Percentiles rank a stretch among this genome's conserved stretches.
phyloP scores from a whole-genome alignment of 2,113 vertebrate genomes.

The Podocnemis expansa region DNA sequence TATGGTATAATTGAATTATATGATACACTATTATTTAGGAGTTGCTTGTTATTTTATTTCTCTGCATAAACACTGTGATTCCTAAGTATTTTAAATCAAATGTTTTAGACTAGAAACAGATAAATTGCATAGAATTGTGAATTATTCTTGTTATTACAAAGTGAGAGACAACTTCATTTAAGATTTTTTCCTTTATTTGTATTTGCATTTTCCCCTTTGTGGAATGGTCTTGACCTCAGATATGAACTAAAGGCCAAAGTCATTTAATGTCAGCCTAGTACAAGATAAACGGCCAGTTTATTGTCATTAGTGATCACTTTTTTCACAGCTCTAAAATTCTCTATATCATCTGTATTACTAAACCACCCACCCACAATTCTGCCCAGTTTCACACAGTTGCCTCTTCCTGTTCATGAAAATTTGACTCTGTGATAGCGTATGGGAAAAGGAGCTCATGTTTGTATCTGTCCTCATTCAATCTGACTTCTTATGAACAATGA shows the following conservation, averaged over 20 bases:
- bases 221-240: background rate
- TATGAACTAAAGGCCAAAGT: constrained; percentile 5
- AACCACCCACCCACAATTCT: constrained; percentile 59
- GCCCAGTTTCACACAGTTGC: constrained; percentile 52
- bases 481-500: background rate
- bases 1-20: constrained; percentile 62
- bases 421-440: constrained; percentile 14
- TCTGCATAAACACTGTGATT: background rate
- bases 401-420: constrained; percentile 43
- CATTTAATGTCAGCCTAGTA: constrained; percentile 35
- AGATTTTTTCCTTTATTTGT: background rate
- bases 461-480: constrained; percentile 14
- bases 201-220: background rate
- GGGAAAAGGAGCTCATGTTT: constrained; percentile 39
- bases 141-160: background rate
- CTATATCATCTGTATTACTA: constrained; percentile 63
- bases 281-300: constrained; percentile 51
- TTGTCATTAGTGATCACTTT: constrained; percentile 61
- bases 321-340: constrained; percentile 65
- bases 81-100: constrained; percentile 47
- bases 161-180: background rate
- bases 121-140: background rate
- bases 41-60: constrained; percentile 36
- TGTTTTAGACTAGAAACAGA: background rate
- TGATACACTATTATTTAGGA: constrained; percentile 56